These are phyloP conservation scores for Enteromius afrohamiltoni DNA, from an alignment of 2,797 vertebrate species.

Conservation along the genomic window DNA sequence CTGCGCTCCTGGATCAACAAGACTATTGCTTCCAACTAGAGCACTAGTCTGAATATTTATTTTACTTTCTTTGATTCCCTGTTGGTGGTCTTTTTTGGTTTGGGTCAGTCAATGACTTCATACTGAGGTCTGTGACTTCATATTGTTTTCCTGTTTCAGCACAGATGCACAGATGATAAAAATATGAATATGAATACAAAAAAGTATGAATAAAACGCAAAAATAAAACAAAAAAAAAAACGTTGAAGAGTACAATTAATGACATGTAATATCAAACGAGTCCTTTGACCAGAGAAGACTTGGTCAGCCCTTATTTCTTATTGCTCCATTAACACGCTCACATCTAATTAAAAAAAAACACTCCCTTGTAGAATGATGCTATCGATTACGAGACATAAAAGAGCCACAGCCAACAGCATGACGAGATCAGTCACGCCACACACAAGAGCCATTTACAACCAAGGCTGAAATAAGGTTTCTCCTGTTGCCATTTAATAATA, in stretches of 20 bases:
- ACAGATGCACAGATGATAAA: not conserved
- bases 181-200: not conserved
- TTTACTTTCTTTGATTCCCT: not conserved
- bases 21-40: slow-evolving; percentile 75
- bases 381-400: too few species aligned
- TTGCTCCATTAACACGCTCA: too few species aligned
- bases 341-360: too few species aligned
- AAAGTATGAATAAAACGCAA: not conserved
- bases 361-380: too few species aligned
- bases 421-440: too few species aligned
- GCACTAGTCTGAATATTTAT: not conserved
- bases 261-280: too few species aligned
- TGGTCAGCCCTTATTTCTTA: too few species aligned
- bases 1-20: slow-evolving; percentile 75
- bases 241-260: not conserved
- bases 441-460: too few species aligned
- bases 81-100: not conserved
- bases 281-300: too few species aligned
- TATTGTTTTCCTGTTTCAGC: not conserved
- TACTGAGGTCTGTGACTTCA: not conserved
- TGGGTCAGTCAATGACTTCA: not conserved
- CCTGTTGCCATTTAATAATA: too few species aligned
- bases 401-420: too few species aligned
- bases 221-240: not conserved
- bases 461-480: too few species aligned